phyloP scores from a whole-genome alignment of 2,888 invertebrate genomes.

The Latrodectus elegans region DNA sequence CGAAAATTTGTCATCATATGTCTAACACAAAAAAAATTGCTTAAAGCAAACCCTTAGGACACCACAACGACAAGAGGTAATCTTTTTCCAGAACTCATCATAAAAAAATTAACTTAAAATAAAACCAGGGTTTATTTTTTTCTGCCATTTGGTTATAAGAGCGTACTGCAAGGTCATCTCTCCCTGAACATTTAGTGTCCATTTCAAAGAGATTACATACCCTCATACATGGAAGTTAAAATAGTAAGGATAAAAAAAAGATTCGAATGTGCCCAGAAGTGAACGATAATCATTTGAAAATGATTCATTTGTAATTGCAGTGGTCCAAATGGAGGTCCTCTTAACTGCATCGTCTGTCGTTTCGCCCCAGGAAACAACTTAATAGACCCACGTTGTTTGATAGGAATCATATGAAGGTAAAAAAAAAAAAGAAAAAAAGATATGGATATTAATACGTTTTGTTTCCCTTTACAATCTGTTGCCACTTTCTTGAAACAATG shows the following conservation, averaged over 20 bases:
- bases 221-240: not conserved
- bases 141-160: conserved; percentile 39
- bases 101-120: conserved; percentile 10
- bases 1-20: no score
- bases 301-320: conserved; percentile 65
- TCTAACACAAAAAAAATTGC: not conserved
- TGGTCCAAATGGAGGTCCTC: conserved; percentile 50
- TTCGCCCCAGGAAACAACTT: conserved; percentile 53
- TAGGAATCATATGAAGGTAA: conserved; percentile 17
- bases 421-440: conserved; percentile 31
- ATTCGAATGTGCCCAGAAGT: conserved; percentile 62
- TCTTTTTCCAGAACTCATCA: not conserved
- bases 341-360: conserved; percentile 68
- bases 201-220: not conserved
- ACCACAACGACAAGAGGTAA: conserved; percentile 21
- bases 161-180: conserved; percentile 50
- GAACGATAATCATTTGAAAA: conserved; percentile 68
- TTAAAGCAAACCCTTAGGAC: conserved; percentile 22
- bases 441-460: conserved; percentile 22
- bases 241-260: conserved; percentile 3
- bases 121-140: conserved; percentile 6
- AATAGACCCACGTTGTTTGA: conserved; percentile 63
- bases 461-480: conserved; percentile 33
- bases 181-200: conserved; percentile 31
- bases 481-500: conserved; percentile 42